These are phyloP conservation scores for Polypedilum pembai DNA, from an alignment of 1,140 invertebrate species.

Conservation along the genomic window DNA sequence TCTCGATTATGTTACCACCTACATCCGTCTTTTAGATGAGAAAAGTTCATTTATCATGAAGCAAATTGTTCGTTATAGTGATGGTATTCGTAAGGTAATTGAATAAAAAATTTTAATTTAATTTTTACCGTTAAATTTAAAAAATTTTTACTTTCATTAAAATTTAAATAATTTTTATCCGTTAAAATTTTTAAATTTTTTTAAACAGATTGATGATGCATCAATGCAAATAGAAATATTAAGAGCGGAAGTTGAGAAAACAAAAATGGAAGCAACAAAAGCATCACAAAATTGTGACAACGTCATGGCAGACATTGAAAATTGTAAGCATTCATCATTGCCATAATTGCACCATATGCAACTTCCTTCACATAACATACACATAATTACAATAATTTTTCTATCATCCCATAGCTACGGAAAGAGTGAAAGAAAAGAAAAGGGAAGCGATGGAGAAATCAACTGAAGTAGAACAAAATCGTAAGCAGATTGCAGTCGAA, in stretches of 20 bases:
- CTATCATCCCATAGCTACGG: conserved; percentile 48
- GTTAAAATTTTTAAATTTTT: too few species aligned
- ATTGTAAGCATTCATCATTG: conserved; percentile 6
- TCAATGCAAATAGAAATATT: conserved; percentile 41
- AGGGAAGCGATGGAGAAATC: conserved; percentile 65
- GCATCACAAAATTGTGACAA: conserved; percentile 67
- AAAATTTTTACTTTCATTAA: too few species aligned
- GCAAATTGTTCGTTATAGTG: conserved; percentile 43
- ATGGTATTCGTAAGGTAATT: conserved; percentile 42
- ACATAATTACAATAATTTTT: not conserved
- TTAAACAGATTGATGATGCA: conserved; percentile 38
- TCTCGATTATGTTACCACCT: conserved; percentile 74
- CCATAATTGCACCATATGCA: not conserved
- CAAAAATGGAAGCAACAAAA: conserved; percentile 47
- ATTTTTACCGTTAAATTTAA: too few species aligned
- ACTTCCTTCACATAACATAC: not conserved
- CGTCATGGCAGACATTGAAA: conserved; percentile 58
- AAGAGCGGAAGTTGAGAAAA: conserved; percentile 39
- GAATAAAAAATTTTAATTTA: too few species aligned
- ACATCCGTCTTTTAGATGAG: conserved; percentile 60
- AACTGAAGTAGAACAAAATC: conserved; percentile 70
- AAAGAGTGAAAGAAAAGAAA: conserved; percentile 65
- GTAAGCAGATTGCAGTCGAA: conserved; percentile 65
- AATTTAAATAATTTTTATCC: too few species aligned
- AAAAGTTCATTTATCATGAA: conserved; percentile 44